phyloP scores from a whole-genome alignment of 92 coral and sea anemone genomes.

The Diadumene lineata region DNA sequence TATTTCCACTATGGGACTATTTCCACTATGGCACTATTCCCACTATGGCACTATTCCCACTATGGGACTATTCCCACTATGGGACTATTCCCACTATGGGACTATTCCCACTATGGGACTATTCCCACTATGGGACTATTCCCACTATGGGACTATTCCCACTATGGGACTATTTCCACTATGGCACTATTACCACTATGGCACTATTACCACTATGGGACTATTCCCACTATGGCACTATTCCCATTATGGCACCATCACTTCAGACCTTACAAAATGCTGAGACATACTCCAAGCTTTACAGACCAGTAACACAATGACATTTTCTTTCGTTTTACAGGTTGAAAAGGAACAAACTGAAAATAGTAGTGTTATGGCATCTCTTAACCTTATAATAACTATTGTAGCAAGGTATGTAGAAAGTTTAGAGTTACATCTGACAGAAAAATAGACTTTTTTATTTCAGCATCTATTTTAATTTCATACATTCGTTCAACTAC shows the following conservation, averaged over 20 bases:
- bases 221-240: background rate
- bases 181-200: background rate
- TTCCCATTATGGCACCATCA: background rate
- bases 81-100: background rate
- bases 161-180: background rate
- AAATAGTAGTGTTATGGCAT: constrained; percentile 52
- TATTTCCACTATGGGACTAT: background rate
- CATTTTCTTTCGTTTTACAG: constrained; percentile 8
- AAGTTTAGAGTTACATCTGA: too few relatives aligned
- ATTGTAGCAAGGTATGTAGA: constrained; percentile 74
- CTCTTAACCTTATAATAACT: constrained; percentile 78
- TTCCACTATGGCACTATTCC: background rate
- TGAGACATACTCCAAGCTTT: background rate
- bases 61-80: background rate
- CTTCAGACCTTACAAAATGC: background rate
- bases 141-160: background rate
- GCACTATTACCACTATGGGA: background rate
- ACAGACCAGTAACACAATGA: too few relatives aligned
- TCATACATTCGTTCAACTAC: too few relatives aligned
- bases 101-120: background rate
- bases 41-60: background rate
- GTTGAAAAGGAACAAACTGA: background rate
- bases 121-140: background rate
- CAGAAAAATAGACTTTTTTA: background rate
- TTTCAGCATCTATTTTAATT: background rate